A percentile compares a stretch with the other conserved stretches of the same genome.
Evolutionary conservation across 2,888 invertebrate species (phyloP).

Genomic region (Tetranychus piercei): DNA sequence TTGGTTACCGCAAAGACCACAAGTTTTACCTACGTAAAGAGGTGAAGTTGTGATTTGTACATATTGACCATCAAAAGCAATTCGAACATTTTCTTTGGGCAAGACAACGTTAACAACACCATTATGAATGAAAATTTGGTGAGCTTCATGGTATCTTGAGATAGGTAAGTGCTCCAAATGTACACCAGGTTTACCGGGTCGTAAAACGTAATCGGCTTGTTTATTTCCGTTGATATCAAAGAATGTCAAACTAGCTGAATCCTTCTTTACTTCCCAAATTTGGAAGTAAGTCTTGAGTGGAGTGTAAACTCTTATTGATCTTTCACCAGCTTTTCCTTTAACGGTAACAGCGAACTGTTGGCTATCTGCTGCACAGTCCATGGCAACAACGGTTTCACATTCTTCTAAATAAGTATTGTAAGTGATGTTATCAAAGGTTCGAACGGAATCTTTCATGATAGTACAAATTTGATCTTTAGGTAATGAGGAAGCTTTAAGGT

Average conservation of each 20-base stretch:
- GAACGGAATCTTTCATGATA: conserved; percentile 17
- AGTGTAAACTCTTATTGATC: too few species aligned
- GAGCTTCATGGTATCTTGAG: too few species aligned
- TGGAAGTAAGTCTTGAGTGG: too few species aligned
- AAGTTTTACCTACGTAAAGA: conserved; percentile 23
- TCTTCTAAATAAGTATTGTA: background rate
- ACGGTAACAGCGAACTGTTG: conserved; percentile 17
- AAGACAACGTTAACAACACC: conserved; percentile 11
- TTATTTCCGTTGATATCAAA: too few species aligned
- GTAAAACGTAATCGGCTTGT: conserved; percentile 8
- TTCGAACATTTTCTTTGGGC: conserved; percentile 8
- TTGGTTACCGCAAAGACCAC: conserved; percentile 26
- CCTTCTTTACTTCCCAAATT: too few species aligned
- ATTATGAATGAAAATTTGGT: background rate
- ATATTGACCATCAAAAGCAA: conserved; percentile 24
- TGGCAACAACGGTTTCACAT: conserved; percentile 20
- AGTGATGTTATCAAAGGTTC: conserved; percentile 23
- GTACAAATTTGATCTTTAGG: conserved; percentile 7
- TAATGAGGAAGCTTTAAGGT: background rate
- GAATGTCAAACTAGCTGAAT: too few species aligned
- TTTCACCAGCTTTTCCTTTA: background rate
- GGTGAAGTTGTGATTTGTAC: conserved; percentile 20
- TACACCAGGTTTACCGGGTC: conserved; percentile 12
- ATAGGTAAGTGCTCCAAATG: too few species aligned
- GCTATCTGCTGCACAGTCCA: conserved; percentile 18